Conservation (phyloP, 2,797 vertebrate genomes). For the Coreius guichenoti region DNA sequence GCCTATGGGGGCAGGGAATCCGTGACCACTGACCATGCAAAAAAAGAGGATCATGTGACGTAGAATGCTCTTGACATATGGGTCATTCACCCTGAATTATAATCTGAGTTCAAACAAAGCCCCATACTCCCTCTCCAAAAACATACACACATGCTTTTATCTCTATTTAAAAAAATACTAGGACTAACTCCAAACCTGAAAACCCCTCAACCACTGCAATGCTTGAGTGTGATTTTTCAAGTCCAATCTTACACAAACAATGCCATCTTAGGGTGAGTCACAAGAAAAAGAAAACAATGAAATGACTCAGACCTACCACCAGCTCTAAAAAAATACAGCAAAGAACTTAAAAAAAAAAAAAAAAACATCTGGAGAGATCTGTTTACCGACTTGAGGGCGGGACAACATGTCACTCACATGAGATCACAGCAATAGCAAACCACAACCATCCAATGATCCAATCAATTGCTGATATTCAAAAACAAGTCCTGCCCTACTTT, state of each 20-base stretch:
- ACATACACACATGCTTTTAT: constrained; percentile 2
- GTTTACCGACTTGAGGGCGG: neutral
- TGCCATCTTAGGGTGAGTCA: constrained; percentile 61
- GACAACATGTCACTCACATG: neutral
- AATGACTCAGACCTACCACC: constrained; percentile 50
- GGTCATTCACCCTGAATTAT: constrained; percentile 64
- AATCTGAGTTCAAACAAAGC: constrained; percentile 62
- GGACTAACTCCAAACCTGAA: neutral
- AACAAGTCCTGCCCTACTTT: no score
- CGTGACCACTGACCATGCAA: constrained; percentile 36
- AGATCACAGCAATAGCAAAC: no score
- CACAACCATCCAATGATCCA: no score
- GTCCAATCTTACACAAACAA: constrained; percentile 17
- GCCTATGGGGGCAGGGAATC: constrained; percentile 6
- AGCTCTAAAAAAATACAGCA: constrained; percentile 37
- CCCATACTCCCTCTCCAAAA: constrained; percentile 17
- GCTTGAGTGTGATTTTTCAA: neutral
- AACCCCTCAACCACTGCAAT: neutral
- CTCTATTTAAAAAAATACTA: constrained; percentile 19
- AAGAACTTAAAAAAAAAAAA: constrained; percentile 26
- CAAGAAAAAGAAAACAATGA: constrained; percentile 50
- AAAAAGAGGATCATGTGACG: constrained; percentile 62
- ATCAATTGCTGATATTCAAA: no score
- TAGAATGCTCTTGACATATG: constrained; percentile 60
- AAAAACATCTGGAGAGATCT: constrained; percentile 50